A percentile compares a stretch with the other conserved stretches of the same genome.
These are phyloP conservation scores for Formicarius rufipectus DNA, from an alignment of 2,113 vertebrate species.

Conservation along the genomic window DNA sequence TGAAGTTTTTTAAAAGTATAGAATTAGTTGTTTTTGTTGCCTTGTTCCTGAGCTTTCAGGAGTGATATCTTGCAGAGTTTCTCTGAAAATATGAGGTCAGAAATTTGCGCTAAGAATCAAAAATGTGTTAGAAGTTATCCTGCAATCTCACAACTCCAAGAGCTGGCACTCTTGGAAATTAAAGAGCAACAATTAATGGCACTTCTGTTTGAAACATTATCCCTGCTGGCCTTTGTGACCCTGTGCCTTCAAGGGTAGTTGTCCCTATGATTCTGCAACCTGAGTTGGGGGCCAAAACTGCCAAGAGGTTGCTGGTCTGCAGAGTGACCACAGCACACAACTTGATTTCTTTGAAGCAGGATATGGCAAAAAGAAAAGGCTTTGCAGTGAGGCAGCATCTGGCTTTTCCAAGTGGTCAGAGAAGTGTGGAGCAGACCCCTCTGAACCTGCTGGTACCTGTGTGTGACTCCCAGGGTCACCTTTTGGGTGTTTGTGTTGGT, in stretches of 20 bases:
- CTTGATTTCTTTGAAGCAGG: background rate
- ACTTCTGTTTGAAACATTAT: background rate
- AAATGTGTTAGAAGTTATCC: background rate
- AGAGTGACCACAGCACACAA: background rate
- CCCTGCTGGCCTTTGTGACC: background rate
- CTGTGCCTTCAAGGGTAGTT: background rate
- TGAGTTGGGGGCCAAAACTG: rapidly evolving
- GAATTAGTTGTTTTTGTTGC: background rate
- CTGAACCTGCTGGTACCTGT: background rate
- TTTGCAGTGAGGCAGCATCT: background rate
- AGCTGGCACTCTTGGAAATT: background rate
- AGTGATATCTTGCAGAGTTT: background rate
- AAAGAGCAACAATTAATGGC: background rate
- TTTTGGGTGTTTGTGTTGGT: background rate
- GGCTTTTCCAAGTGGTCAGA: background rate
- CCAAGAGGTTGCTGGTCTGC: background rate
- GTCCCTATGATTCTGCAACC: background rate
- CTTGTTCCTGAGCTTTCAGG: background rate
- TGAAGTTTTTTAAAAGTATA: background rate
- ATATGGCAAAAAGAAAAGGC: background rate
- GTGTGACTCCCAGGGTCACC: background rate
- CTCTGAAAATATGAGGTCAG: background rate
- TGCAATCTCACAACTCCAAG: background rate
- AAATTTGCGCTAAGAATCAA: background rate
- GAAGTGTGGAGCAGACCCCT: background rate